A percentile compares a stretch with the other conserved stretches of the same genome.
Evolutionary conservation across 53 echinoderm and acorn worm genomes (phyloP).

Genomic region (Echinometra lucunter): DNA sequence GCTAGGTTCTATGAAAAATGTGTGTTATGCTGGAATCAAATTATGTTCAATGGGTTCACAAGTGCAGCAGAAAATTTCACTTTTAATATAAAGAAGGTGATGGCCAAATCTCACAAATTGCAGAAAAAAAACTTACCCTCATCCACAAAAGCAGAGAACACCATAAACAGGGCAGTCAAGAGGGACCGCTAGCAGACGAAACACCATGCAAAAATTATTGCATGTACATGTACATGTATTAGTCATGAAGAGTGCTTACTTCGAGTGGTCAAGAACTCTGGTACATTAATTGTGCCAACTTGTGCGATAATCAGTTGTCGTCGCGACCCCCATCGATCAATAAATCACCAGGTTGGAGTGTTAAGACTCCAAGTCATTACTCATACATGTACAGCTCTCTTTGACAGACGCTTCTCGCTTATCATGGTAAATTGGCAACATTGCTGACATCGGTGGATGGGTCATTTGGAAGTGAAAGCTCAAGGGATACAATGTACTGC

Average conservation of each 20-base stretch:
- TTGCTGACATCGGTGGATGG: neutral
- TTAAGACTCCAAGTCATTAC: conserved; percentile 35
- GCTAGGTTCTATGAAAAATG: too few relatives aligned
- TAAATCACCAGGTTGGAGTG: conserved; percentile 42
- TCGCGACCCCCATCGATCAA: conserved; percentile 3
- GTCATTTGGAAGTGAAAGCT: conserved; percentile 22
- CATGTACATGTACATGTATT: neutral
- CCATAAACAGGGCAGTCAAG: neutral
- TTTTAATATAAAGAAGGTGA: neutral
- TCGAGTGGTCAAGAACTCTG: conserved; percentile 27
- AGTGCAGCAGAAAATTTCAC: neutral
- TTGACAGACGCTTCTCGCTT: neutral
- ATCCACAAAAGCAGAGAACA: neutral
- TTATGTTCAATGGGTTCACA: too few relatives aligned
- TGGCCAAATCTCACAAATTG: neutral
- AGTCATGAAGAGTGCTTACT: neutral
- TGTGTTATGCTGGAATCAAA: too few relatives aligned
- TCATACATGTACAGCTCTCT: neutral
- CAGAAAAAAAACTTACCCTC: too few relatives aligned
- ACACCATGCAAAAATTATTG: neutral
- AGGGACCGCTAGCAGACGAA: neutral
- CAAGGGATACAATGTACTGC: neutral
- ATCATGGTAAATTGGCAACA: neutral
- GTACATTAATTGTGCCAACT: neutral
- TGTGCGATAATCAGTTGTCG: conserved; percentile 19